These are phyloP conservation scores for Meriones unguiculatus DNA, from an alignment of 2,113 vertebrate species.

Conservation along the genomic window DNA sequence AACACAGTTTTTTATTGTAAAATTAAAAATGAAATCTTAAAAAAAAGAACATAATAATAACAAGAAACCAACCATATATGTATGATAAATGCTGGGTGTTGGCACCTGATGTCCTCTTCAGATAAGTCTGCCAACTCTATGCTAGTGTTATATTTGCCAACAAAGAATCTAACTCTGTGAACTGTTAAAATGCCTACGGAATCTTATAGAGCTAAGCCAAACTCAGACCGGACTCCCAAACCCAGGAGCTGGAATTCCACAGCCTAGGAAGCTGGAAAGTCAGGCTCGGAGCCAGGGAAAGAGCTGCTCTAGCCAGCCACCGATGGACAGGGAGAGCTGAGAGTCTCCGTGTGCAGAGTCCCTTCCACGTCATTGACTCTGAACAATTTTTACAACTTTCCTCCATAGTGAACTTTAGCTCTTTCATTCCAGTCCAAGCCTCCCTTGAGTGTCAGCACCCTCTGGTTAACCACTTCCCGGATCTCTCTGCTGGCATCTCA, in stretches of 20 bases:
- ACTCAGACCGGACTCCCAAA: not conserved
- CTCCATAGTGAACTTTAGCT: not conserved
- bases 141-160: not conserved
- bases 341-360: not conserved
- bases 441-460: not conserved
- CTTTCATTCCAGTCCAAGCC: not conserved
- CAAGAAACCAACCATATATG: not conserved
- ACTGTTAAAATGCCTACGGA: not conserved
- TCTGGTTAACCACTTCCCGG: not conserved
- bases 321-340: not conserved
- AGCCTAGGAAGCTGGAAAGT: not conserved
- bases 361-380: not conserved
- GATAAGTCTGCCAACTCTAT: not conserved
- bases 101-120: not conserved
- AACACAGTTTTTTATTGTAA: not conserved
- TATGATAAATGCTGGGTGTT: rapidly evolving
- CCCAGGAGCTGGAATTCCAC: not conserved
- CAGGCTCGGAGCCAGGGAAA: not conserved
- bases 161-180: not conserved
- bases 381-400: not conserved
- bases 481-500: not conserved
- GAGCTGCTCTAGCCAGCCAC: not conserved
- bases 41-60: not conserved
- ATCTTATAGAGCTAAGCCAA: not conserved
- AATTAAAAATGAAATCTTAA: not conserved